Evolutionary conservation across 2,888 invertebrate genomes (phyloP).

Genomic region (Drosophila mercatorum): DNA sequence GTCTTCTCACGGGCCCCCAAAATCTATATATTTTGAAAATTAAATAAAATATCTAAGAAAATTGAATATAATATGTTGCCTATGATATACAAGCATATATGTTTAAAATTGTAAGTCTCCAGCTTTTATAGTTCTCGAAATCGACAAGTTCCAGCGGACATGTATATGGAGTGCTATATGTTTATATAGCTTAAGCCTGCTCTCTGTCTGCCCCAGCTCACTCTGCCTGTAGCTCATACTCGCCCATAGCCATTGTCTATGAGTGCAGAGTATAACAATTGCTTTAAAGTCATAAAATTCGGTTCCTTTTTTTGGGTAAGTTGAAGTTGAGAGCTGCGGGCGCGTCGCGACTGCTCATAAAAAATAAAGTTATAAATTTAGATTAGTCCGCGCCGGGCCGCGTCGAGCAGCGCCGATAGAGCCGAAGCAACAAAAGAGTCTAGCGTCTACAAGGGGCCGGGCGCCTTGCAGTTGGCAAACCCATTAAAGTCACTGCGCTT

Average conservation of each 20-base stretch:
- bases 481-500: slow-evolving; percentile 73
- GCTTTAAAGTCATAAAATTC: slow-evolving; percentile 54
- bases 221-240: neutral
- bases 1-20: too few species aligned
- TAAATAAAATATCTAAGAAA: neutral
- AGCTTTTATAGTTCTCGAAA: neutral
- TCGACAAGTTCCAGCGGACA: neutral
- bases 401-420: slow-evolving; percentile 28
- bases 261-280: slow-evolving; percentile 23
- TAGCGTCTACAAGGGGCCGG: neutral
- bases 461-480: slow-evolving; percentile 5
- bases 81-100: neutral
- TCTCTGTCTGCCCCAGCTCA: neutral
- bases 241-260: neutral
- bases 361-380: slow-evolving; percentile 79
- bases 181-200: too few species aligned
- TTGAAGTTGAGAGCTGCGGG: slow-evolving; percentile 13
- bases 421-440: slow-evolving; percentile 14
- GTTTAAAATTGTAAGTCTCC: neutral
- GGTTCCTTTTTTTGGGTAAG: slow-evolving; percentile 1
- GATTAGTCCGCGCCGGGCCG: slow-evolving; percentile 67
- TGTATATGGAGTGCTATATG: too few species aligned
- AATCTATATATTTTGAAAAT: too few species aligned
- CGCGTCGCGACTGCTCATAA: slow-evolving; percentile 47
- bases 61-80: neutral